A percentile compares a stretch with the other conserved stretches of the same genome.
Conservation (phyloP, 2,113 vertebrate genomes). For the Erythrocebus patas region DNA sequence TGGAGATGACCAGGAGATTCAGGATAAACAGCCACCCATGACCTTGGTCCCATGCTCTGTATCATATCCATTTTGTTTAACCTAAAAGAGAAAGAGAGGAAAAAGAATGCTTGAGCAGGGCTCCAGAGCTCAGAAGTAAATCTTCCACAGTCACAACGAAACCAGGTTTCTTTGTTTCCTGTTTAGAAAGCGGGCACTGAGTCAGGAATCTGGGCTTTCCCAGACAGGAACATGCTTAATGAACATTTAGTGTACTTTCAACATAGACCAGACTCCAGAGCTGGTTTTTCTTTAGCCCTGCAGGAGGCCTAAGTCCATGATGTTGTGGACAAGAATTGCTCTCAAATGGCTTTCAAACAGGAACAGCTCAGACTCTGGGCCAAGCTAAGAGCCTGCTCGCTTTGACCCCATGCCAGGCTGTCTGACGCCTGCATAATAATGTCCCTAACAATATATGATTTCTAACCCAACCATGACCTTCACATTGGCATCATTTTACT, state of each 20-base stretch:
- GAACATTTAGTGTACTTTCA: neutral
- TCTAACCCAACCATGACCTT: no score
- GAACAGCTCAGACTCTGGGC: neutral
- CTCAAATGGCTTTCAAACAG: neutral
- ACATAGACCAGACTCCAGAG: constrained; percentile 26
- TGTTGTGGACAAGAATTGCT: neutral
- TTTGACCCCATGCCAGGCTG: neutral
- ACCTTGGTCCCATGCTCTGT: neutral
- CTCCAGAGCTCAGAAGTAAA: constrained; percentile 42
- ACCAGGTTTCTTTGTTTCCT: constrained; percentile 45
- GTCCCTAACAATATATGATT: fast-evolving
- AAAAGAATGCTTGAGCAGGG: neutral
- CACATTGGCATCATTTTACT: neutral
- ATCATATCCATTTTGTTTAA: constrained; percentile 18
- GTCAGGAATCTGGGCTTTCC: neutral
- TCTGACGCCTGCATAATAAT: neutral
- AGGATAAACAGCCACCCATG: neutral
- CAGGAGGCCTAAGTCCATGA: neutral
- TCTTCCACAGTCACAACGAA: constrained; percentile 32
- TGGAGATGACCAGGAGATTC: neutral
- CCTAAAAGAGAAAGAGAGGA: neutral
- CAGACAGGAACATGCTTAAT: neutral
- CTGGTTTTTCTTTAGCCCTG: neutral
- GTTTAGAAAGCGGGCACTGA: neutral
- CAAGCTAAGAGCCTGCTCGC: neutral